Base-by-base conservation (phyloP, 2,113 vertebrate genomes). In the Anarrhichthys ocellatus region DNA sequence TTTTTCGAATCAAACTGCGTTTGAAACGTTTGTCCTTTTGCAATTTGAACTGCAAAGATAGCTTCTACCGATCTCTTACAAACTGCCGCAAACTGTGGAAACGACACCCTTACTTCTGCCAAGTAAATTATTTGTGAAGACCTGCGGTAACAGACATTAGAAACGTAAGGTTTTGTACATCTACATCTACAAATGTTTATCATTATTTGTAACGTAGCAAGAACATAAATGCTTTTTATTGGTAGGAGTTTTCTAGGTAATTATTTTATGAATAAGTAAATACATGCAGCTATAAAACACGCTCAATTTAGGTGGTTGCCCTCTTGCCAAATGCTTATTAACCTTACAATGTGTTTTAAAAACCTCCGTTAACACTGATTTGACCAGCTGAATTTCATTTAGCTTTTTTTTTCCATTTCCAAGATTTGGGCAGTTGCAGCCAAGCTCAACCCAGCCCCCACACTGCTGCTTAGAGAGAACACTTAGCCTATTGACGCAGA, bases 401-500 rank as follows among this genome's bases (percentile, higher is more conserved):
- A 46, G 3, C 76, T 76, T 74, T 88, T 38, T 88, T 9, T 63
- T 86, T 86, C 66, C 32, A 1, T 70, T 59, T 87, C 73, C 69
- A 80, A 83, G 65, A 76, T 69, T 40, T 18, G 63, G 73, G 76
- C 78, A 83, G 81, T 76, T 83, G 83, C 76, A 90, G 85, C 78
- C 72, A 67, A 82, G 66, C 85, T 68, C 38, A 73, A 74, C 82
- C 48, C 85, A 71, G 48, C 89, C 82, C 86, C 78, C 88, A 80
- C 84, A 84, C 79, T 85, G 74, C 89, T 76, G 85, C 88, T 86
- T 44, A 71, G 62, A 87, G 86, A 87, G 62, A 92, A 87, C 88
- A 92, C 85, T 92, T 93, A 82, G 85, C 92, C 88, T 89, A 82
- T 88, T 90, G 89, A 90, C 89, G 89, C 89, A 85, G 81, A 90